These are phyloP conservation scores for Brachirus orientalis DNA, from an alignment of 2,113 vertebrate species.

Conservation along the genomic window DNA sequence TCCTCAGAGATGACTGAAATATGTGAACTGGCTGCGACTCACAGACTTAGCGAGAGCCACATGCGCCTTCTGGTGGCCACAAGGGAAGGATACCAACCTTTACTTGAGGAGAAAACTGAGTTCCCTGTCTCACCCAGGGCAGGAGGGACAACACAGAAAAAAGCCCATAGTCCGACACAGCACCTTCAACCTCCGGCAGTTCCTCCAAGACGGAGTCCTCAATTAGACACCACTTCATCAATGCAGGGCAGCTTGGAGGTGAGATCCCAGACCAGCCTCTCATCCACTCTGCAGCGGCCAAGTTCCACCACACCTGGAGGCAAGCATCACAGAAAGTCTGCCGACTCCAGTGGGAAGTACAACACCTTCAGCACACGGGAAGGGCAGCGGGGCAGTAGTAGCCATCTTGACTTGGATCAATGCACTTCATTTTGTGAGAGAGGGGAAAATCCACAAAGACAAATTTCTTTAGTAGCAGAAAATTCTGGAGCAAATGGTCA, in stretches of 20 bases:
- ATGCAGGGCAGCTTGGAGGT: slow-evolving; percentile 87
- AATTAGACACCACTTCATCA: slow-evolving; percentile 85
- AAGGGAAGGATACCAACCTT: slow-evolving; percentile 91
- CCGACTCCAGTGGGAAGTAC: slow-evolving; percentile 85
- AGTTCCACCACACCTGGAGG: slow-evolving; percentile 73
- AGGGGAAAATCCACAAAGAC: slow-evolving; percentile 84
- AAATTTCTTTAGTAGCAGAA: slow-evolving; percentile 58
- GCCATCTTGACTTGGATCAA: slow-evolving; percentile 88
- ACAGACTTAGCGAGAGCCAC: slow-evolving; percentile 90
- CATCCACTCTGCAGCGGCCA: slow-evolving; percentile 87
- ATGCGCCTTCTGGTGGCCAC: slow-evolving; percentile 91
- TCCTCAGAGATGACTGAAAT: slow-evolving; percentile 98
- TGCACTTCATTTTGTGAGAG: slow-evolving; percentile 90
- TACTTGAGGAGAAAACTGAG: slow-evolving; percentile 92
- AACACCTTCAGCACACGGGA: slow-evolving; percentile 91
- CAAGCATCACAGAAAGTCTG: slow-evolving; percentile 85
- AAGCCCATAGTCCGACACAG: slow-evolving; percentile 79
- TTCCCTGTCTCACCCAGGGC: slow-evolving; percentile 86
- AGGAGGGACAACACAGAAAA: slow-evolving; percentile 82
- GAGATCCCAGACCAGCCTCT: slow-evolving; percentile 88
- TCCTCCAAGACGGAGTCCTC: slow-evolving; percentile 92
- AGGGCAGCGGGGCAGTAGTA: slow-evolving; percentile 74
- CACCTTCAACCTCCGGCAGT: slow-evolving; percentile 88
- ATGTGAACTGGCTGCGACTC: slow-evolving; percentile 90
- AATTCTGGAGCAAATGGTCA: slow-evolving; percentile 73